Evolutionary conservation across 2,113 vertebrate genomes (phyloP).

Genomic region (Micronycteris hirsuta): DNA sequence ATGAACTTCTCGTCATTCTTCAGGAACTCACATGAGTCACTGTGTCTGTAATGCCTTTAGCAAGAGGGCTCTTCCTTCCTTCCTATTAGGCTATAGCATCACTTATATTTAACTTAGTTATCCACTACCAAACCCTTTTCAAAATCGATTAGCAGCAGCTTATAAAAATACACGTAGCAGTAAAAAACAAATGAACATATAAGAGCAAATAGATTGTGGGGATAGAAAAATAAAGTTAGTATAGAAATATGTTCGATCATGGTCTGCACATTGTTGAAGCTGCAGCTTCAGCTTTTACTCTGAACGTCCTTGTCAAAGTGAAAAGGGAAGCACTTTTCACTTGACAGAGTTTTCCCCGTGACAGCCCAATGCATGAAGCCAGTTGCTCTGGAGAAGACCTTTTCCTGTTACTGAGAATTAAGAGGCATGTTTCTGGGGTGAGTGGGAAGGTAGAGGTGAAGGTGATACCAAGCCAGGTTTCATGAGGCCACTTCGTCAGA

Average conservation of each 20-base stretch:
- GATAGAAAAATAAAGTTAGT: neutral
- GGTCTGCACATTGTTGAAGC: neutral
- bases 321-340: neutral
- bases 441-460: neutral
- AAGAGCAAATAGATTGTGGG: neutral
- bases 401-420: neutral
- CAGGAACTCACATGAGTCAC: neutral
- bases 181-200: neutral
- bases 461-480: neutral
- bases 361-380: neutral
- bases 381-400: neutral
- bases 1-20: neutral
- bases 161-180: neutral
- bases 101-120: neutral
- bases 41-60: neutral
- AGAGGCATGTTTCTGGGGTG: neutral
- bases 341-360: neutral
- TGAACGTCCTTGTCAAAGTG: neutral
- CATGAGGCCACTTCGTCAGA: neutral
- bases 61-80: neutral
- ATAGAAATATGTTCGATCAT: neutral
- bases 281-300: neutral
- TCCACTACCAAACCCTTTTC: neutral
- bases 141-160: neutral
- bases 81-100: neutral